phyloP scores from a whole-genome alignment of 2,113 vertebrate genomes.

The Chrysemys picta region DNA sequence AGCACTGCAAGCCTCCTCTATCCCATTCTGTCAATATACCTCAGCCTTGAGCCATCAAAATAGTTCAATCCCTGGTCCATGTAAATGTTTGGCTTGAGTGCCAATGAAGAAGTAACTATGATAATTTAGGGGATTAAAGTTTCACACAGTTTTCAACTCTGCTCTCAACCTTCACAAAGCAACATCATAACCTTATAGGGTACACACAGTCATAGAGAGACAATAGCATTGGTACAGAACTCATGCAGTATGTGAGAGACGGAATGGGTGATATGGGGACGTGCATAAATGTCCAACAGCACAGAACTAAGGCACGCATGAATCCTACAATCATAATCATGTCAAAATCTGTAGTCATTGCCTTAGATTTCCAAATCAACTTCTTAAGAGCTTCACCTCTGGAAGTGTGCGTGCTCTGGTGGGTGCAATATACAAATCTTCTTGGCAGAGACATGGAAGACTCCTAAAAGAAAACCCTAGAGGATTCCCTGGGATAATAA shows the following conservation, averaged over 20 bases:
- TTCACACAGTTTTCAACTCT: constrained; percentile 6
- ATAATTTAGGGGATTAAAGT: not conserved
- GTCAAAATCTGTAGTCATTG: not conserved
- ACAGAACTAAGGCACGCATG: not conserved
- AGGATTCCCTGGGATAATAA: not conserved
- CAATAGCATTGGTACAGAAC: not conserved
- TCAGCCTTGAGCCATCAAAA: not conserved
- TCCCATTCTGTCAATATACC: not conserved
- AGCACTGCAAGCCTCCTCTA: not conserved
- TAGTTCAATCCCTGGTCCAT: not conserved
- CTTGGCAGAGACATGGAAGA: not conserved
- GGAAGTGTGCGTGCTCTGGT: not conserved
- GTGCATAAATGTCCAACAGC: not conserved
- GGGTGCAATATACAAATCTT: not conserved
- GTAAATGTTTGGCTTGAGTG: not conserved
- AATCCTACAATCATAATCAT: not conserved
- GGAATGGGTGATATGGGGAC: not conserved
- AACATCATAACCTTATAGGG: not conserved
- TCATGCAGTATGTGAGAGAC: accelerated
- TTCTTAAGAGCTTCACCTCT: not conserved
- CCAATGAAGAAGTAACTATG: not conserved
- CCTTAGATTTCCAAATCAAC: not conserved
- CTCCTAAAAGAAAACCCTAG: not conserved
- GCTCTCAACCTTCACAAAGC: not conserved
- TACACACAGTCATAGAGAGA: not conserved